Percentiles rank a stretch among this genome's conserved stretches.
Evolutionary conservation across 2,797 vertebrate genomes (phyloP).

Genomic region (Vultur gryphus): DNA sequence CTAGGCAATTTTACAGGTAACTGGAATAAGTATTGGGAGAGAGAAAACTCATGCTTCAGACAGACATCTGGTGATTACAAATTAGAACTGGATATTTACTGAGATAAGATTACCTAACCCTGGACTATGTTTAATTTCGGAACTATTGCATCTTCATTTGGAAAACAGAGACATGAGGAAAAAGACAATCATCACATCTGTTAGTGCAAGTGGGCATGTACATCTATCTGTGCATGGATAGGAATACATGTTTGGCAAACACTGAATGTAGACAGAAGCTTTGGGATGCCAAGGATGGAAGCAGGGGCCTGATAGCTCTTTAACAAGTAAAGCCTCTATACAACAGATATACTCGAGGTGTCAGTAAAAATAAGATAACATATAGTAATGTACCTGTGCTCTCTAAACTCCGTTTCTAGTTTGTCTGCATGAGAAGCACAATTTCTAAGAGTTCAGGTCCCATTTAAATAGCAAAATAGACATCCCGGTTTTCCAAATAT

Average conservation of each 20-base stretch:
- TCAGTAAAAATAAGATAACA: background rate
- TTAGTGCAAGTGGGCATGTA: background rate
- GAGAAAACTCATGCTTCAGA: background rate
- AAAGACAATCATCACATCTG: background rate
- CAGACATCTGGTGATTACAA: background rate
- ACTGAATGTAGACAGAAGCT: background rate
- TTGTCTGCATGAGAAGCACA: background rate
- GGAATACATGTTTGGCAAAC: background rate
- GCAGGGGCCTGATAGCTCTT: background rate
- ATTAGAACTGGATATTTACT: background rate
- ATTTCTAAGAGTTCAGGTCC: background rate
- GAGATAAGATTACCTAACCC: background rate
- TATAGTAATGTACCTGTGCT: background rate
- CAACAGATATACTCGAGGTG: fast-evolving
- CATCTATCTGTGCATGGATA: background rate
- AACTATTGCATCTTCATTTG: background rate
- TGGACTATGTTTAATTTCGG: background rate
- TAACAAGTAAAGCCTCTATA: background rate
- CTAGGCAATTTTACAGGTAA: background rate
- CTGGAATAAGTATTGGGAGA: background rate
- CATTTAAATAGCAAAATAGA: background rate
- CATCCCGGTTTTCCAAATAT: background rate
- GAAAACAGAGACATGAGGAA: background rate
- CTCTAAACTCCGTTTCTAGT: background rate
- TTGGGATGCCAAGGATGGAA: background rate